A percentile compares a stretch with the other conserved stretches of the same genome.
Conservation (phyloP, 2,888 invertebrate species). For the Charanyca ferruginea region DNA sequence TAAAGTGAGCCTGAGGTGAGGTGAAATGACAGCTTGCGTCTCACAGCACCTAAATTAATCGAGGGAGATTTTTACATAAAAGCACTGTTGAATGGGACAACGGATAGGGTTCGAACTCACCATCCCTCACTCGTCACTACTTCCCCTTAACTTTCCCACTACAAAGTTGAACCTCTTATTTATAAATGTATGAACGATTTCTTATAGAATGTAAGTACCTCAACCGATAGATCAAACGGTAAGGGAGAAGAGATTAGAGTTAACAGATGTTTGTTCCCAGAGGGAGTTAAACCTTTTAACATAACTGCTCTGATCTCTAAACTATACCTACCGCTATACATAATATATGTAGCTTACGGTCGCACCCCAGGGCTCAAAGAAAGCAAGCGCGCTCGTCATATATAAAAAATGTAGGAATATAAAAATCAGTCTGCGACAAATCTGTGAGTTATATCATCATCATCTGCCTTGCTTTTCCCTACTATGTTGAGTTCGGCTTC, state of each 20-base stretch:
- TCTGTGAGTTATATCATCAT: not conserved
- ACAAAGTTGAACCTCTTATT: constrained; percentile 22
- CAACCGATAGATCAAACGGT: constrained; percentile 51
- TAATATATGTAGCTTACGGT: constrained; percentile 25
- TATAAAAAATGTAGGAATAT: not conserved
- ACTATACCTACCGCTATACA: constrained; percentile 24
- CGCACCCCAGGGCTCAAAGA: not conserved
- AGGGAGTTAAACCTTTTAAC: constrained; percentile 42
- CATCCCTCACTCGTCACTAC: not conserved
- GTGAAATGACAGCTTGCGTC: too few species aligned
- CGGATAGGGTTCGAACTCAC: not conserved
- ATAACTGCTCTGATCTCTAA: constrained; percentile 38
- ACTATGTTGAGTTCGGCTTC: too few species aligned
- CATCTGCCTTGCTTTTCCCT: too few species aligned
- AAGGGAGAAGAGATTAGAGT: constrained; percentile 48
- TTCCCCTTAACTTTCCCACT: not conserved
- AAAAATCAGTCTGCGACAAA: not conserved
- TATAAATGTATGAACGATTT: constrained; percentile 43
- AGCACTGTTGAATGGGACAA: not conserved
- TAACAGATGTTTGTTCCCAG: constrained; percentile 50
- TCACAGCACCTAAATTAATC: too few species aligned
- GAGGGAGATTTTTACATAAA: too few species aligned
- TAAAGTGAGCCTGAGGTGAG: too few species aligned
- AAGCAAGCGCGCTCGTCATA: not conserved
- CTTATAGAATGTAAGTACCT: constrained; percentile 44